These are phyloP conservation scores for Columba livia DNA, from an alignment of 2,113 vertebrate species.

Conservation along the genomic window DNA sequence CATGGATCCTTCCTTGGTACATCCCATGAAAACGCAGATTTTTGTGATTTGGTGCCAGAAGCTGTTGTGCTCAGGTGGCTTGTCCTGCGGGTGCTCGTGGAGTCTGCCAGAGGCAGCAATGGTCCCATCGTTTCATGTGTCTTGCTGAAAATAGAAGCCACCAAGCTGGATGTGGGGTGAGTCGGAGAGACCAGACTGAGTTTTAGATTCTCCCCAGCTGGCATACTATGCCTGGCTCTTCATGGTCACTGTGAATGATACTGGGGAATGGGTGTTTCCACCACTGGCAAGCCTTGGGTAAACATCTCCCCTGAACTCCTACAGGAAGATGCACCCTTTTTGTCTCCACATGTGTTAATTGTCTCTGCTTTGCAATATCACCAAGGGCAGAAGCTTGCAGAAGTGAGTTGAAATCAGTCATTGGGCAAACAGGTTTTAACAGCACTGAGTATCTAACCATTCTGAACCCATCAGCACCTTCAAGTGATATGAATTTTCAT, in stretches of 20 bases:
- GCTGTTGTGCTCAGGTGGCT: neutral
- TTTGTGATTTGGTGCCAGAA: neutral
- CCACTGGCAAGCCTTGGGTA: neutral
- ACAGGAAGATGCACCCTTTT: neutral
- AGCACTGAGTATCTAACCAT: neutral
- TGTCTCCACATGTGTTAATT: rapidly evolving
- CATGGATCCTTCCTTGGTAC: neutral
- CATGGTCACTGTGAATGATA: rapidly evolving
- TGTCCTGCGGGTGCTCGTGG: rapidly evolving
- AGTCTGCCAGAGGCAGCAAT: rapidly evolving
- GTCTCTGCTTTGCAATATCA: neutral
- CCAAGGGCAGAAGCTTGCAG: neutral
- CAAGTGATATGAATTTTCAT: neutral
- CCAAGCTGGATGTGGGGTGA: neutral
- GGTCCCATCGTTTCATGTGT: rapidly evolving
- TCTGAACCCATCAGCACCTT: neutral
- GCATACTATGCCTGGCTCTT: neutral
- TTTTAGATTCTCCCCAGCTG: neutral
- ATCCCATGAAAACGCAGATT: neutral
- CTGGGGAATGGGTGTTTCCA: neutral
- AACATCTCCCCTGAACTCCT: neutral
- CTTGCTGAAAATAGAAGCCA: neutral
- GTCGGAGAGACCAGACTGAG: neutral
- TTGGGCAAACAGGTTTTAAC: neutral
- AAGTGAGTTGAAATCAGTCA: neutral